Evolutionary conservation across 2,113 vertebrate genomes (phyloP).

Genomic region (Rhabdomys dilectus): DNA sequence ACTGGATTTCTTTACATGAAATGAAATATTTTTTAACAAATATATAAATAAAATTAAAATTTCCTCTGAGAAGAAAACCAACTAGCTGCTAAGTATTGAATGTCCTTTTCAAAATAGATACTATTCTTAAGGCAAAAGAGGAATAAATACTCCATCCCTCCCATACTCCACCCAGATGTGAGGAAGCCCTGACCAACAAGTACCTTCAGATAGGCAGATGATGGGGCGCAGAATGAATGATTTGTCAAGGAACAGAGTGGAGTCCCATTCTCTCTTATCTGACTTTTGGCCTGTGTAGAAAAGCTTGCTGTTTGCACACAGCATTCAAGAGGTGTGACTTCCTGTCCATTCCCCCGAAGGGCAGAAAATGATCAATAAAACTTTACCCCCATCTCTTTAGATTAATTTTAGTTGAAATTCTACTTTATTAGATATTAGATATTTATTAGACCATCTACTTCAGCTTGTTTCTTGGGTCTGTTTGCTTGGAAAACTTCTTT

Average conservation of each 20-base stretch:
- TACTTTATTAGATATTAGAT: too few relatives aligned
- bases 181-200: background rate
- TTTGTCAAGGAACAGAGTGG: background rate
- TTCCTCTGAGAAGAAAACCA: background rate
- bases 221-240: background rate
- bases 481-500: too few relatives aligned
- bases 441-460: too few relatives aligned
- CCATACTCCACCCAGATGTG: background rate
- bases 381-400: too few relatives aligned
- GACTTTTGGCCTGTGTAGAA: background rate
- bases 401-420: too few relatives aligned
- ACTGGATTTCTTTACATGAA: background rate
- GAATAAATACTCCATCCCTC: background rate
- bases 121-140: background rate
- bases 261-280: background rate
- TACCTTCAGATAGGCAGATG: background rate
- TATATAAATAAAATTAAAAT: background rate
- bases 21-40: background rate
- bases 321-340: accelerated
- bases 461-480: too few relatives aligned
- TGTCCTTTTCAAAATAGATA: background rate
- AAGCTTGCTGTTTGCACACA: background rate
- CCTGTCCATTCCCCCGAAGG: background rate
- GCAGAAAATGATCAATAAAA: background rate
- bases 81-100: background rate